phyloP scores from a whole-genome alignment of 2,888 invertebrate species.

The Drosophila helvetica region DNA sequence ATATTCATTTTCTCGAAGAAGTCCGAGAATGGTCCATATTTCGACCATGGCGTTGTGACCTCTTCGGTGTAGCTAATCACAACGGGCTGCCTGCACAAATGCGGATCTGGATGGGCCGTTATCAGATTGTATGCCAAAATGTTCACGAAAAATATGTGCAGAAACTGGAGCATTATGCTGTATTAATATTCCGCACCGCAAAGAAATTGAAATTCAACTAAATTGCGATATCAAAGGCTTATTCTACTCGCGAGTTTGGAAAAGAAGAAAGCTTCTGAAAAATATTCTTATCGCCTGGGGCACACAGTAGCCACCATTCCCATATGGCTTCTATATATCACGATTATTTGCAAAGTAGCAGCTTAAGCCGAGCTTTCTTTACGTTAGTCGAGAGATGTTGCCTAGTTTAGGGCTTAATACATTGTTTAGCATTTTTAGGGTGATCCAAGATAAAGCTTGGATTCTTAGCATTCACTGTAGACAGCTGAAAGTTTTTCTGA shows the following conservation, averaged over 20 bases:
- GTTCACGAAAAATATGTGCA: constrained; percentile 2
- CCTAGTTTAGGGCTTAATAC: not conserved
- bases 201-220: constrained; percentile 21
- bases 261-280: not conserved
- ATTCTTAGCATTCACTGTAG: not conserved
- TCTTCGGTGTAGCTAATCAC: constrained; percentile 16
- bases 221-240: not conserved
- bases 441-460: not conserved
- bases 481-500: not conserved
- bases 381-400: not conserved
- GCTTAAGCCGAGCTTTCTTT: not conserved
- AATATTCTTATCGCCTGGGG: not conserved
- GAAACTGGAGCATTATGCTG: constrained; percentile 24
- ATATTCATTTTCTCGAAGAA: constrained; percentile 11
- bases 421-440: not conserved
- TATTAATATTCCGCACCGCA: not conserved
- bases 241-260: not conserved
- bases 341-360: not conserved
- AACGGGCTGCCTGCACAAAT: constrained; percentile 17
- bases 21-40: constrained; percentile 26
- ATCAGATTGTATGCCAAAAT: not conserved
- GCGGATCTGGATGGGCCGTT: constrained; percentile 11
- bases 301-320: not conserved
- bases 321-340: too few relatives aligned
- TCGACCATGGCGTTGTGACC: constrained; percentile 12